A percentile compares a stretch with the other conserved stretches of the same genome.
Conservation (phyloP, 2,113 vertebrate genomes). For the Blennius ocellaris region DNA sequence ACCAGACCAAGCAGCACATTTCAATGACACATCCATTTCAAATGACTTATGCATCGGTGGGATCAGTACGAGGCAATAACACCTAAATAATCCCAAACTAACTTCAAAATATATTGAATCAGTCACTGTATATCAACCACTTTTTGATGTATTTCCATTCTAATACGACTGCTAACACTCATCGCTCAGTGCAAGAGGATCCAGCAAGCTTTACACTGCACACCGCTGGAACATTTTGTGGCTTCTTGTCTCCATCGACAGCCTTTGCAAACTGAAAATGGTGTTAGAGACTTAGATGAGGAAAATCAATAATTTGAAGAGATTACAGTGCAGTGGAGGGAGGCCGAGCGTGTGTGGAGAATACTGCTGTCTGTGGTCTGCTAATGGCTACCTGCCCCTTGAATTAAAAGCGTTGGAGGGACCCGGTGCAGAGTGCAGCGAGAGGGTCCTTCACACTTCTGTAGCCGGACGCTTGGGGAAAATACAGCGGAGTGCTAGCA, state of each 20-base stretch:
- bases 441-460: not conserved
- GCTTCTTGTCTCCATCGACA: slow-evolving; percentile 33
- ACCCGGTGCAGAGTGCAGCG: not conserved
- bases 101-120: too few species aligned
- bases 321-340: slow-evolving; percentile 34
- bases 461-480: not conserved
- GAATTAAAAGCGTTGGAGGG: slow-evolving; percentile 16
- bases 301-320: slow-evolving; percentile 58
- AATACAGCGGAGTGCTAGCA: slow-evolving; percentile 8
- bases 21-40: too few species aligned
- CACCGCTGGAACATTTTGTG: slow-evolving; percentile 21
- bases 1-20: too few species aligned
- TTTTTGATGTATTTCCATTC: slow-evolving; percentile 8
- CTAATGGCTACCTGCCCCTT: slow-evolving; percentile 43
- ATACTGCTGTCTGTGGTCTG: slow-evolving; percentile 15
- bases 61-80: too few species aligned
- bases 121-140: too few species aligned
- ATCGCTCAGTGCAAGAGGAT: not conserved
- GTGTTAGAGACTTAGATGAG: slow-evolving; percentile 22
- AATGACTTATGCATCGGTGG: too few species aligned
- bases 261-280: slow-evolving; percentile 53
- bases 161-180: not conserved
- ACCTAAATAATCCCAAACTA: too few species aligned
- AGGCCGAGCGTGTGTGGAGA: slow-evolving; percentile 29
- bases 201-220: slow-evolving; percentile 33